Evolutionary conservation across 2,888 invertebrate species (phyloP).

Genomic region (Scaptomyza parva): DNA sequence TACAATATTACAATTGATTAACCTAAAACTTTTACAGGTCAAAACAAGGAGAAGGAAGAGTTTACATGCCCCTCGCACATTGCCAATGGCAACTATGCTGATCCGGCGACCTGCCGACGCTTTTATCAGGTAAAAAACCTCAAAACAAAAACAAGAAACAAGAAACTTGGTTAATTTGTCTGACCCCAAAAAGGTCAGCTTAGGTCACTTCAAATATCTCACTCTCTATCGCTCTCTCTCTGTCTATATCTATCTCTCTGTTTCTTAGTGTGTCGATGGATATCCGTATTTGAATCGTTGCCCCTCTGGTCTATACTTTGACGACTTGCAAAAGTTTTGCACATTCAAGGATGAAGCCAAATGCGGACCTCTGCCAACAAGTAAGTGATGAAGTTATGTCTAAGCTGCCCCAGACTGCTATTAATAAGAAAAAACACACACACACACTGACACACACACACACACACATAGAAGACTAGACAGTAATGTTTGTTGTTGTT

Average conservation of each 20-base stretch:
- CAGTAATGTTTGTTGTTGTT: constrained; percentile 35
- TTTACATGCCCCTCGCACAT: constrained; percentile 92
- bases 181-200: constrained; percentile 4
- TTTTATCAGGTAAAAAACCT: constrained; percentile 91
- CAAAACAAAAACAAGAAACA: not conserved
- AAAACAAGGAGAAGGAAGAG: constrained; percentile 86
- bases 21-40: constrained; percentile 61
- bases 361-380: constrained; percentile 94
- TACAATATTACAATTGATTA: not conserved
- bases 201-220: constrained; percentile 1
- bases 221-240: not conserved
- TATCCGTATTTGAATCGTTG: constrained; percentile 94
- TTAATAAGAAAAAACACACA: constrained; percentile 40
- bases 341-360: constrained; percentile 95
- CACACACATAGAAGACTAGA: constrained; percentile 3
- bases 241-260: not conserved
- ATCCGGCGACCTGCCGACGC: constrained; percentile 93
- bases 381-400: constrained; percentile 87
- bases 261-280: constrained; percentile 93
- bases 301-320: constrained; percentile 95
- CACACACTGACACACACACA: constrained; percentile 2
- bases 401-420: constrained; percentile 35
- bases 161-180: constrained; percentile 8
- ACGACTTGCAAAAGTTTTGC: constrained; percentile 95
- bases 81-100: constrained; percentile 95